A percentile compares a stretch with the other conserved stretches of the same genome.
These are phyloP conservation scores for Yponomeuta evonymella DNA, from an alignment of 2,888 invertebrate genomes.

Conservation along the genomic window DNA sequence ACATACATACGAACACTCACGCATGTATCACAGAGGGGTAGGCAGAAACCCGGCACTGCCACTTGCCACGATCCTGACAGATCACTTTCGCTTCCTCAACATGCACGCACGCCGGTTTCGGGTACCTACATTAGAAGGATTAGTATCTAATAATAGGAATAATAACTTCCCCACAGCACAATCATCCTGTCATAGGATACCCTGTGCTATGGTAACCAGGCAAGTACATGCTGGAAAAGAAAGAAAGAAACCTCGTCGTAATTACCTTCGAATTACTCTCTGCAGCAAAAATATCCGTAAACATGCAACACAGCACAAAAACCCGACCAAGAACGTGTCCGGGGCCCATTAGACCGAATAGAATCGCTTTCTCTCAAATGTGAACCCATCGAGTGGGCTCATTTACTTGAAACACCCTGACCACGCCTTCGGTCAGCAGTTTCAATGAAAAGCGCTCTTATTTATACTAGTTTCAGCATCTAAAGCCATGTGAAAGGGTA, in stretches of 20 bases:
- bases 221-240: not conserved
- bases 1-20: no score
- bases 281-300: not conserved
- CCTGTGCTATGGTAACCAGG: not conserved
- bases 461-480: not conserved
- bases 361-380: slow-evolving; percentile 25
- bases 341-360: slow-evolving; percentile 40
- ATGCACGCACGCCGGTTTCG: no score
- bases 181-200: not conserved
- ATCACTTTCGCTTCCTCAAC: no score
- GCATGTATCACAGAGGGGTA: no score
- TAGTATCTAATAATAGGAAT: not conserved
- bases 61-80: no score
- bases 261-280: not conserved
- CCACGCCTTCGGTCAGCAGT: slow-evolving; percentile 7
- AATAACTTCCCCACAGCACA: not conserved
- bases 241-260: not conserved
- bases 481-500: not conserved
- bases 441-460: not conserved
- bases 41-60: no score
- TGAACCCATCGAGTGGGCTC: slow-evolving; percentile 5
- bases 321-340: slow-evolving; percentile 33
- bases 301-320: slow-evolving; percentile 13
- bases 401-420: slow-evolving; percentile 7
- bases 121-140: no score